Evolutionary conservation across 2,113 vertebrate species (phyloP).

Genomic region (Puntigrus tetrazona): DNA sequence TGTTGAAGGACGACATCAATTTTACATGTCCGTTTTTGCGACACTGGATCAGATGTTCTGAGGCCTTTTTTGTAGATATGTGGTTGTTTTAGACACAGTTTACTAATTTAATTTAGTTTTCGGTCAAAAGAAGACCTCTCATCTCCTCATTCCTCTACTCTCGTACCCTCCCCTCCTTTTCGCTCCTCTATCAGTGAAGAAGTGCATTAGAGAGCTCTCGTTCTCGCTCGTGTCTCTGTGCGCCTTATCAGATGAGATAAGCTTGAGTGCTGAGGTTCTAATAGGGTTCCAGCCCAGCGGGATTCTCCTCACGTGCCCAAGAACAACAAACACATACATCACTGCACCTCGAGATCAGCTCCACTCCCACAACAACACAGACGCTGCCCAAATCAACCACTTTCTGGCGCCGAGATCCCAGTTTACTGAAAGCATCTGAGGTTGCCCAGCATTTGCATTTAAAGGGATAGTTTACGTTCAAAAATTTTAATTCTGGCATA

Average conservation of each 20-base stretch:
- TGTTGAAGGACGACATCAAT: neutral
- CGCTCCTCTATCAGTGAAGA: constrained; percentile 42
- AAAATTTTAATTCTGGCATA: neutral
- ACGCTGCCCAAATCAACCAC: constrained; percentile 29
- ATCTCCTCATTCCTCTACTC: constrained; percentile 34
- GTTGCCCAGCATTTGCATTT: neutral
- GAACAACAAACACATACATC: constrained; percentile 62
- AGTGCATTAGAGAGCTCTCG: constrained; percentile 47
- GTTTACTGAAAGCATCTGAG: neutral
- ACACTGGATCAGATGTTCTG: neutral
- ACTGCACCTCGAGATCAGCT: constrained; percentile 35
- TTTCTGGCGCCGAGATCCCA: neutral
- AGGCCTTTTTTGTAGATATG: constrained; percentile 3
- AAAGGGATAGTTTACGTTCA: neutral
- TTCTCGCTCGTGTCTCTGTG: constrained; percentile 51
- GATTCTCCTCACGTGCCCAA: constrained; percentile 57
- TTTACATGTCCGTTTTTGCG: constrained; percentile 13
- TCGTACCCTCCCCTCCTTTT: constrained; percentile 24
- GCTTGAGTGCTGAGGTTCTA: constrained; percentile 53
- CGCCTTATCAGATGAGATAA: constrained; percentile 62
- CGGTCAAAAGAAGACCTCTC: neutral
- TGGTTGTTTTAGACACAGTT: constrained; percentile 21
- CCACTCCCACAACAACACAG: constrained; percentile 16
- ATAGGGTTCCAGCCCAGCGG: constrained; percentile 52
- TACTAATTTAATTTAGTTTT: constrained; percentile 23